A percentile compares a stretch with the other conserved stretches of the same genome.
Conservation (phyloP, 2,888 invertebrate genomes). For the Mechanitis messenoides region DNA sequence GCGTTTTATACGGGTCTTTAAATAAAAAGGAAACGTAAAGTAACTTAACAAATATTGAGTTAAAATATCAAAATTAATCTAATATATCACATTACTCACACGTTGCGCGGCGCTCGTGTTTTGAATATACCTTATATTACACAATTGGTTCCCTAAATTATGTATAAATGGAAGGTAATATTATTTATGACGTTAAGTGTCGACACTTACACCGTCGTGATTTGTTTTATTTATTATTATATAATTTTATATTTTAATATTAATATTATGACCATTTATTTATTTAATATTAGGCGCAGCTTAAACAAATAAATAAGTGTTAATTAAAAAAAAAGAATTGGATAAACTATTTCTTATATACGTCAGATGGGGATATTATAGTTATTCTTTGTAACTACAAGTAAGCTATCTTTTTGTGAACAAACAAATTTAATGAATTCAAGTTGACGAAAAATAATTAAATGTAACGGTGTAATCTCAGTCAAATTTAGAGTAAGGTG, state of each 20-base stretch:
- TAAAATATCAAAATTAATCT: slow-evolving; percentile 4
- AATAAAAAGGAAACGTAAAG: not conserved
- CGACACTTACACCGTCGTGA: slow-evolving; percentile 7
- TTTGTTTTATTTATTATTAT: not conserved
- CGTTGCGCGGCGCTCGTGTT: slow-evolving; percentile 12
- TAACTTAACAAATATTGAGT: not conserved
- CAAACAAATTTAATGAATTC: not conserved
- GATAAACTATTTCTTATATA: no score
- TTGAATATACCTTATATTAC: slow-evolving; percentile 21
- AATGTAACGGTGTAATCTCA: slow-evolving; percentile 14
- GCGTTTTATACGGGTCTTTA: no score
- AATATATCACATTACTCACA: slow-evolving; percentile 8
- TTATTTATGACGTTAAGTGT: slow-evolving; percentile 7
- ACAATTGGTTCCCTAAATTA: slow-evolving; percentile 17
- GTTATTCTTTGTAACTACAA: no score
- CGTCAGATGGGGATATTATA: no score
- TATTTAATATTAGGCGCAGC: no score
- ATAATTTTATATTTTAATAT: not conserved
- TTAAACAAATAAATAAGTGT: no score
- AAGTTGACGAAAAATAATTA: slow-evolving; percentile 11
- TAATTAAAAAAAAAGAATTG: no score
- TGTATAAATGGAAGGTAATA: slow-evolving; percentile 13
- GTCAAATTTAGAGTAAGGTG: slow-evolving; percentile 6
- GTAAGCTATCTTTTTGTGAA: slow-evolving; percentile 1
- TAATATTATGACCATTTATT: no score